Evolutionary conservation across 92 coral and sea anemone species (phyloP).

Genomic region (Palythoa heliodiscus): DNA sequence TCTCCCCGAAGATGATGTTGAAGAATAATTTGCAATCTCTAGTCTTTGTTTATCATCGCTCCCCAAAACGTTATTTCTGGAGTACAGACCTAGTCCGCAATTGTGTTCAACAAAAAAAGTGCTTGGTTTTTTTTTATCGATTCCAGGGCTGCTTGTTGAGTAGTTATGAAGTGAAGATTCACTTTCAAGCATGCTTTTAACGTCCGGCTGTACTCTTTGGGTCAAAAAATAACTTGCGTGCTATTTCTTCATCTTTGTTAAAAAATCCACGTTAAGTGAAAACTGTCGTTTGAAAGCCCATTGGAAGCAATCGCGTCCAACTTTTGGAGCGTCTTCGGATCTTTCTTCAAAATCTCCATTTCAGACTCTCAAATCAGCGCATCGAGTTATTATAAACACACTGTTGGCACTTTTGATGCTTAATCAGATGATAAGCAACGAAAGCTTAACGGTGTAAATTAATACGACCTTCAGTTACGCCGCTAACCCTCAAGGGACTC

Average conservation of each 20-base stretch:
- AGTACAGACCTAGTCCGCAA: not conserved
- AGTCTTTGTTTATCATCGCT: not conserved
- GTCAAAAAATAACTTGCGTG: conserved; percentile 70
- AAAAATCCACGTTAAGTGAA: not conserved
- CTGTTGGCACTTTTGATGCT: not conserved
- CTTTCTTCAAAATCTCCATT: conserved; percentile 37
- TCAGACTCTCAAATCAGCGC: conserved; percentile 15
- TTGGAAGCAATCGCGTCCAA: not conserved
- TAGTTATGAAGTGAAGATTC: conserved; percentile 30
- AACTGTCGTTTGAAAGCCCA: not conserved
- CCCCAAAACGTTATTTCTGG: not conserved
- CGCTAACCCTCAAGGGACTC: not conserved
- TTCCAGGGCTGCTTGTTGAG: not conserved
- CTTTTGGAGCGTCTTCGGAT: not conserved
- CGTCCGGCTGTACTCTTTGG: conserved; percentile 67
- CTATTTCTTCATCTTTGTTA: conserved; percentile 48
- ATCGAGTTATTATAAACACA: conserved; percentile 13
- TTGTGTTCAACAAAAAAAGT: not conserved
- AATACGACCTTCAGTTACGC: not conserved
- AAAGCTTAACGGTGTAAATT: not conserved
- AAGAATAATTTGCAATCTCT: not conserved
- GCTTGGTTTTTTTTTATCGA: not conserved
- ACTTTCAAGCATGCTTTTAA: conserved; percentile 67
- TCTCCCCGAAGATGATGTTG: conserved; percentile 47
- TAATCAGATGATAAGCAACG: not conserved